Base-by-base conservation (phyloP, 2,888 invertebrate species). In the Notodonta ziczac region DNA sequence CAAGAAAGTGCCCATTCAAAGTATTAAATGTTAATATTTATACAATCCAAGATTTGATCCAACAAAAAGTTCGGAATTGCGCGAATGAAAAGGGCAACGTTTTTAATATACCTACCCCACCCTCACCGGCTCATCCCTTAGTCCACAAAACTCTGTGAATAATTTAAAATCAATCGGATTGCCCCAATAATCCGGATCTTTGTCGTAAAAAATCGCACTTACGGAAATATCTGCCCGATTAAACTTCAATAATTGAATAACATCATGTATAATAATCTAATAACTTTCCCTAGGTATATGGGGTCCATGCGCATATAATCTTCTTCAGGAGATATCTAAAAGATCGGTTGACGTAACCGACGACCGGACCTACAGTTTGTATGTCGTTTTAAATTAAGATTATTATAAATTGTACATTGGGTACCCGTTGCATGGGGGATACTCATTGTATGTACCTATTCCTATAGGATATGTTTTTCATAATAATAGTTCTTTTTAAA, bases 161-260 rank as follows among this genome's bases (percentile, higher is more conserved):
- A 79, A 79, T 83, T 80, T 76, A 81, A 72, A 79, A 79, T 81
- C 76, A 75, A 78, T 77, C 75, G 76, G 73, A 80, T 78, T 77
- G 74, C 67, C 72, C 67, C 72, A 70, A 74, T 76, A 72, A 74
- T 69, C 67, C 60, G 66, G 59, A 66, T 70, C 50, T 68, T 66
- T 66, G 71, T 73, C 72, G 63, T 72, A 65, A 77, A 80, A 78
- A 74, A 74, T 73, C 73, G 62, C 65, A 70, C 65, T 69, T 65
- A 63, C 67, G 60, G 54, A 64, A 60, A 64, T 62, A 68, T 71
- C 63, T 63, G 67, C 35, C 35, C 59, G 67, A 60, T 62, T 44
- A 12, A 39, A 39, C 39, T 39, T 54, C 8, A 39, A 54, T 77
- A 65, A 67, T 70, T 70, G 63, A 67, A 66, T 69, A 70, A 72